Percentiles rank a stretch among this genome's conserved stretches.
These are phyloP conservation scores for Epinephelus lanceolatus DNA, from an alignment of 2,113 vertebrate genomes.

Conservation along the genomic window DNA sequence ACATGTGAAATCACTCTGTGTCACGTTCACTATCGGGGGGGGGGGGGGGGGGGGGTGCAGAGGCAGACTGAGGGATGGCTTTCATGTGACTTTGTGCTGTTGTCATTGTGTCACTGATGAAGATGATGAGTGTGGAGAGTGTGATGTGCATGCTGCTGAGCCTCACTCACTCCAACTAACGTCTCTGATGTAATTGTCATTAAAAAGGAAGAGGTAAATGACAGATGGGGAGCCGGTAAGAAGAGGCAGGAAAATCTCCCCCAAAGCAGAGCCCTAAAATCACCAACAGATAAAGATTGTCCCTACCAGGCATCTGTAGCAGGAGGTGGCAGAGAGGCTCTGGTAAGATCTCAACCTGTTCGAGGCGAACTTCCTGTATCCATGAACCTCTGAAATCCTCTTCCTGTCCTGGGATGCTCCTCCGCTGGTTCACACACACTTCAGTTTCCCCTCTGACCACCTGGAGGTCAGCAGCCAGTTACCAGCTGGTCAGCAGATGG, in stretches of 20 bases:
- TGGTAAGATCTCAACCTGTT: conserved; percentile 76
- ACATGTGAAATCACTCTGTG: no score
- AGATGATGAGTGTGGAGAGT: conserved; percentile 6
- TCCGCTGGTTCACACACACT: background rate
- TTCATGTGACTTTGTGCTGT: background rate
- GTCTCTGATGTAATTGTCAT: conserved; percentile 82
- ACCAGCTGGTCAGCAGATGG: background rate
- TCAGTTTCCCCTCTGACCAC: background rate
- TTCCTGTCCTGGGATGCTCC: background rate
- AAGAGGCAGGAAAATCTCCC: conserved; percentile 81
- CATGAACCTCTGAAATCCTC: conserved; percentile 55
- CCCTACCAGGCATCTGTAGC: conserved; percentile 82
- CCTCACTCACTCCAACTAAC: conserved; percentile 58
- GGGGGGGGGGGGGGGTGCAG: background rate
- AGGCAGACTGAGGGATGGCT: no score
- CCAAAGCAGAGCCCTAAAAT: conserved; percentile 83
- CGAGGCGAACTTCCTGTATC: conserved; percentile 50
- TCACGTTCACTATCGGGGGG: background rate
- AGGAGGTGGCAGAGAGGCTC: conserved; percentile 81
- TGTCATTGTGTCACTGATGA: conserved; percentile 23
- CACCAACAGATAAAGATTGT: conserved; percentile 82
- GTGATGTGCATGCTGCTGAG: conserved; percentile 61
- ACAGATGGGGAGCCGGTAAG: conserved; percentile 81
- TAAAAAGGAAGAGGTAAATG: conserved; percentile 83
- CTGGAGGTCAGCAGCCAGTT: background rate